These are phyloP conservation scores for Microctonus aethiopoides DNA, from an alignment of 2,888 invertebrate species.

Conservation along the genomic window DNA sequence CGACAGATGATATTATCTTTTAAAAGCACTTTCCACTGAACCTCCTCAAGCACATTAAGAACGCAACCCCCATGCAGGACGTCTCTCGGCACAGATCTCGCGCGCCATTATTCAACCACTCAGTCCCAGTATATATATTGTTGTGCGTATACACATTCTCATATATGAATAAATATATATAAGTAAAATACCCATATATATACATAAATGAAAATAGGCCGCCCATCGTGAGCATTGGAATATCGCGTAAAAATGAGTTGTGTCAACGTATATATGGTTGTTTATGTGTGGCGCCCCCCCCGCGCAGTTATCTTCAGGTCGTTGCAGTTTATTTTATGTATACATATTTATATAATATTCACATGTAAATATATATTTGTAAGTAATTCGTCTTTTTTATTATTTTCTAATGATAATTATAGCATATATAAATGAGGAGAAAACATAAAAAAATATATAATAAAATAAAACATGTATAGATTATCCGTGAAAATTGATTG, in stretches of 20 bases:
- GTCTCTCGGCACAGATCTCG: conserved; percentile 32
- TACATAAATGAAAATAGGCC: conserved; percentile 47
- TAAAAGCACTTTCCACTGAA: neutral
- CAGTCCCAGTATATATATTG: too few relatives aligned
- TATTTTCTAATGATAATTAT: too few relatives aligned
- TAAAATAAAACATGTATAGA: too few relatives aligned
- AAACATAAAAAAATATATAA: too few relatives aligned
- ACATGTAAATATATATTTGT: too few relatives aligned
- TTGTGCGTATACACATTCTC: too few relatives aligned
- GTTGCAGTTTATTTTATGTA: conserved; percentile 57
- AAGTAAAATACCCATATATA: conserved; percentile 42
- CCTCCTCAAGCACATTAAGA: neutral
- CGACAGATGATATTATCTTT: too few relatives aligned
- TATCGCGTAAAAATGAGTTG: conserved; percentile 64
- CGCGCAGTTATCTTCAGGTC: conserved; percentile 56
- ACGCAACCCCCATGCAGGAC: conserved; percentile 30
- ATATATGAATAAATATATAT: neutral
- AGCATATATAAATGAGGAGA: too few relatives aligned
- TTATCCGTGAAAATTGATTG: too few relatives aligned
- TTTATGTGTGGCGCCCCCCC: conserved; percentile 47
- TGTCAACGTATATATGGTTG: conserved; percentile 57
- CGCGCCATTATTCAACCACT: neutral
- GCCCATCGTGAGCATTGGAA: conserved; percentile 62
- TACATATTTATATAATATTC: too few relatives aligned
- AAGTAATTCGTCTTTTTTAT: too few relatives aligned